Evolutionary conservation across 2,888 invertebrate species (phyloP).

Genomic region (Dryococelus australis): DNA sequence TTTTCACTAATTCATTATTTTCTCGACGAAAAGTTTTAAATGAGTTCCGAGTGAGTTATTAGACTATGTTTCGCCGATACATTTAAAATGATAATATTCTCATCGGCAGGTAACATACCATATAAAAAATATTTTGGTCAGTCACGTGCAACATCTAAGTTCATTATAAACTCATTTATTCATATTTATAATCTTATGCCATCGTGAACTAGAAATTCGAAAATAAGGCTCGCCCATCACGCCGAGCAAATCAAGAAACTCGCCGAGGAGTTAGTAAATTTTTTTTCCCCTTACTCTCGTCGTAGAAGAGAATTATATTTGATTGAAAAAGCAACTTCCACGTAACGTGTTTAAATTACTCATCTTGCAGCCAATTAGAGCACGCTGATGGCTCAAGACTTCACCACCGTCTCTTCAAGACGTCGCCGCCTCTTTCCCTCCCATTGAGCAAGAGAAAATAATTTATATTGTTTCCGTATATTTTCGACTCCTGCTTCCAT

Average conservation of each 20-base stretch:
- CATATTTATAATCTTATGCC: not conserved
- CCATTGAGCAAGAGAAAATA: not conserved
- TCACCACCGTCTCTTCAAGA: not conserved
- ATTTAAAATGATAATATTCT: too few relatives aligned
- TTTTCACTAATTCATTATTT: too few relatives aligned
- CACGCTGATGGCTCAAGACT: not conserved
- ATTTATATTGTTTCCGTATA: not conserved
- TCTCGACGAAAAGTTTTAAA: too few relatives aligned
- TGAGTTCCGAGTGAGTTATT: too few relatives aligned
- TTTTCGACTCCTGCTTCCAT: not conserved
- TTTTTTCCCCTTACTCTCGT: not conserved
- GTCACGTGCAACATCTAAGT: too few relatives aligned
- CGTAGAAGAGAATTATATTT: not conserved
- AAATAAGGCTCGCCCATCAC: not conserved
- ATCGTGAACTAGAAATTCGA: not conserved
- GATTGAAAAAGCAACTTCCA: not conserved
- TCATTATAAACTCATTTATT: not conserved
- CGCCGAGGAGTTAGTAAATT: not conserved
- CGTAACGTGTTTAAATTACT: slow-evolving; percentile 8
- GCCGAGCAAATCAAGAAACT: not conserved
- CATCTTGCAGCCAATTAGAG: slow-evolving; percentile 6
- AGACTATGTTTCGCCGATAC: too few relatives aligned
- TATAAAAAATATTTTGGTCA: too few relatives aligned
- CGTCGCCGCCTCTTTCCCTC: not conserved
- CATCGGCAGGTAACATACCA: too few relatives aligned